These are phyloP conservation scores for Oscheius onirici DNA, from an alignment of 2,888 invertebrate species.

Conservation along the genomic window DNA sequence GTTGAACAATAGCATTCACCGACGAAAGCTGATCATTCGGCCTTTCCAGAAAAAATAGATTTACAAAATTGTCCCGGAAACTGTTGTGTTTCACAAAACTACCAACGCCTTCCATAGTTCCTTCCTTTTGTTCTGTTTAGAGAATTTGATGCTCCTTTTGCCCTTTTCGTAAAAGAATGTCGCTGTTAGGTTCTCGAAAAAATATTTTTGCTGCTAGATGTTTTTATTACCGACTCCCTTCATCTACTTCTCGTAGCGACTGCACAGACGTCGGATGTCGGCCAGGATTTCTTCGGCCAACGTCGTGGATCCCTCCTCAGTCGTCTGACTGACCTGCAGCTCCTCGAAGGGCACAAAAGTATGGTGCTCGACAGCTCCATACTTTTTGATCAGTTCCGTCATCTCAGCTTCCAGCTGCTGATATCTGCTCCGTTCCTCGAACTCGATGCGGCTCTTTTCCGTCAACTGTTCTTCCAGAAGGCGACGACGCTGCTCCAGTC, in stretches of 20 bases:
- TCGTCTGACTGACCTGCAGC: not conserved
- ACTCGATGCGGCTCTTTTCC: constrained; percentile 4
- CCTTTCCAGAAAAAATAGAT: not conserved
- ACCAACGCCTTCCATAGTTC: no score
- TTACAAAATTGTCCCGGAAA: not conserved
- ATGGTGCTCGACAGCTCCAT: not conserved
- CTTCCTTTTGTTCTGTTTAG: no score
- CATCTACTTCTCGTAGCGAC: not conserved
- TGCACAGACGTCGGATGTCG: constrained; percentile 11
- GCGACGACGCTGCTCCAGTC: not conserved
- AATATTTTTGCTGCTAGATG: no score
- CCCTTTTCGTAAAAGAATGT: no score
- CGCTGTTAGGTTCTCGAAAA: no score
- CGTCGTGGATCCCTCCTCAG: constrained; percentile 17
- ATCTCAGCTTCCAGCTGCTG: constrained; percentile 22
- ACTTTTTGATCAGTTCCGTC: not conserved
- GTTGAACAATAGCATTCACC: no score
- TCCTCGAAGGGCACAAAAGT: no score
- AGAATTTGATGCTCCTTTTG: no score
- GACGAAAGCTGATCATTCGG: no score
- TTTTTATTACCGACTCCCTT: no score
- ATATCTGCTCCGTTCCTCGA: not conserved
- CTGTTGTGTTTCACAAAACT: no score
- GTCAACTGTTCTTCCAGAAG: constrained; percentile 6
- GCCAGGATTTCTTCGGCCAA: constrained; percentile 18